These are phyloP conservation scores for Parauchenoglanis ngamensis DNA, from an alignment of 2,797 vertebrate genomes.

Conservation along the genomic window DNA sequence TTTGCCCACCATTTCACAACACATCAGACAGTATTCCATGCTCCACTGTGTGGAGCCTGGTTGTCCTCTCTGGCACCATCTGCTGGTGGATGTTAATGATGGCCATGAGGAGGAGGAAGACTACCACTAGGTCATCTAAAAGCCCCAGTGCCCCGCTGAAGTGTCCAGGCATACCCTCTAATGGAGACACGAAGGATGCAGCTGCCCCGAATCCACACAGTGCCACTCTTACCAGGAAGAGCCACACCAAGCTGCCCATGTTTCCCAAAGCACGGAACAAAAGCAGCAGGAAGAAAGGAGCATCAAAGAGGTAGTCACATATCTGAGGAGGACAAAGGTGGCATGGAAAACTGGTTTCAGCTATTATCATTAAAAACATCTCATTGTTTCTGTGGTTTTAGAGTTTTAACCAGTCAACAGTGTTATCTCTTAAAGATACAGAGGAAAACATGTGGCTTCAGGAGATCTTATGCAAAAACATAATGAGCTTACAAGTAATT, in stretches of 20 bases:
- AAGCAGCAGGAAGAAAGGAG: conserved; percentile 73
- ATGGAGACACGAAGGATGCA: conserved; percentile 70
- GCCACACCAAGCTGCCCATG: conserved; percentile 74
- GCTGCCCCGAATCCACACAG: conserved; percentile 77
- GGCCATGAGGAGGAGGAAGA: conserved; percentile 80
- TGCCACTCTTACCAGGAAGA: conserved; percentile 79
- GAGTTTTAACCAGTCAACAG: background rate
- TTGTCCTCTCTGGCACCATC: conserved; percentile 69
- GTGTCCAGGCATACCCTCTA: conserved; percentile 68
- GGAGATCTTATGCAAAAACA: background rate
- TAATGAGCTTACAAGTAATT: background rate
- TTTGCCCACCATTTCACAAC: conserved; percentile 49
- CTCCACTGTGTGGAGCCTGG: conserved; percentile 48
- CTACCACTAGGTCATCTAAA: conserved; percentile 78
- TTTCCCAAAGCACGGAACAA: conserved; percentile 71
- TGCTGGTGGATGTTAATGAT: conserved; percentile 82
- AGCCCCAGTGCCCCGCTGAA: conserved; percentile 74
- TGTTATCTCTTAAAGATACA: background rate
- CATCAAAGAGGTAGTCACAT: conserved; percentile 79
- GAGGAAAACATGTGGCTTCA: background rate
- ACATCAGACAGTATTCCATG: conserved; percentile 59
- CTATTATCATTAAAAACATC: background rate
- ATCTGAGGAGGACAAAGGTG: conserved; percentile 64
- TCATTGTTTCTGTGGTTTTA: background rate
- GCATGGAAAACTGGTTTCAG: background rate